Conservation (phyloP, 2,797 vertebrate genomes). For the Clarias pachynema region DNA sequence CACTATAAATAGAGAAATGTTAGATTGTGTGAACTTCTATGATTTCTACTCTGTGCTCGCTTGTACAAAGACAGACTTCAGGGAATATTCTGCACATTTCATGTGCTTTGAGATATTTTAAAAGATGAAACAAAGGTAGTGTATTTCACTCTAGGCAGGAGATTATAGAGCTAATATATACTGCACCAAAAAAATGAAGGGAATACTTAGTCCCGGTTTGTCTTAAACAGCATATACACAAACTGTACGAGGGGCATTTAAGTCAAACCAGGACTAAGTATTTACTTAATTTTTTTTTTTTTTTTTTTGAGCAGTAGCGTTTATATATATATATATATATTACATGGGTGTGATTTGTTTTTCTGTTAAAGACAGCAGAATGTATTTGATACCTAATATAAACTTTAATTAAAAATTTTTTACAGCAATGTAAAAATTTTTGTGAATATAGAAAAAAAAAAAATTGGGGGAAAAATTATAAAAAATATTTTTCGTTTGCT, state of each 20-base stretch:
- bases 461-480: too few species aligned
- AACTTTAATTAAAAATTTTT: neutral
- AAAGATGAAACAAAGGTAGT: neutral
- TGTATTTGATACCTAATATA: neutral
- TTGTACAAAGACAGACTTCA: neutral
- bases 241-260: too few species aligned
- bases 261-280: too few species aligned
- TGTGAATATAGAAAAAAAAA: neutral
- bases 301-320: too few species aligned
- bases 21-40: constrained; percentile 21
- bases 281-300: too few species aligned
- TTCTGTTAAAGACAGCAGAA: too few species aligned
- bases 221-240: too few species aligned
- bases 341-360: too few species aligned
- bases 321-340: too few species aligned
- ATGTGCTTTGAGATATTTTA: neutral
- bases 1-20: constrained; percentile 64
- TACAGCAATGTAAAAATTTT: neutral
- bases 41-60: neutral
- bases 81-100: neutral
- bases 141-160: neutral
- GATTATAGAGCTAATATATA: neutral
- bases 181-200: too few species aligned
- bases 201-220: too few species aligned
- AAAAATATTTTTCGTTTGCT: constrained; percentile 55